Percentiles rank a stretch among this genome's conserved stretches.
These are phyloP conservation scores for Clarias fuscus DNA, from an alignment of 2,797 vertebrate species.

Conservation along the genomic window DNA sequence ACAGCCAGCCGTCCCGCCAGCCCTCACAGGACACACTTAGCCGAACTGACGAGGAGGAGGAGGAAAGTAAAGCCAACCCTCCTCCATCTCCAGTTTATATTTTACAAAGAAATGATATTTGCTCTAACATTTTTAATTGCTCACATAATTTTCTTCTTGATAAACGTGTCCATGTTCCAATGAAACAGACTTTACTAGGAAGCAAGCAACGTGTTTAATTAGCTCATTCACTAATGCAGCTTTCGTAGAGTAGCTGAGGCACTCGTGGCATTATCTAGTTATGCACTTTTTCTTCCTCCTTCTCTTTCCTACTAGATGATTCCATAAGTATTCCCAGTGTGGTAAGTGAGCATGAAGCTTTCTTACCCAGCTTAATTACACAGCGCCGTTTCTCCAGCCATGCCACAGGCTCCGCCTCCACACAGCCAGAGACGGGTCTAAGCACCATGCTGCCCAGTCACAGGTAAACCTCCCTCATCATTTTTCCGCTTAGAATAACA, in stretches of 20 bases:
- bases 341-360: slow-evolving; percentile 97
- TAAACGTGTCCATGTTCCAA: background rate
- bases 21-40: slow-evolving; percentile 97
- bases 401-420: slow-evolving; percentile 82
- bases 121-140: background rate
- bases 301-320: slow-evolving; percentile 76
- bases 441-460: slow-evolving; percentile 93
- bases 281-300: slow-evolving; percentile 12
- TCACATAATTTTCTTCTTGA: background rate
- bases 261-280: background rate
- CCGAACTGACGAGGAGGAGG: slow-evolving; percentile 94
- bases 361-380: slow-evolving; percentile 84
- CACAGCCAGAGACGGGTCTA: slow-evolving; percentile 82
- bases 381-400: slow-evolving; percentile 96
- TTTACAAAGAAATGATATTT: slow-evolving; percentile 1
- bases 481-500: background rate
- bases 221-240: background rate
- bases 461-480: slow-evolving; percentile 79
- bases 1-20: slow-evolving; percentile 95
- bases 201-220: background rate
- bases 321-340: slow-evolving; percentile 98
- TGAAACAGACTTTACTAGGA: background rate
- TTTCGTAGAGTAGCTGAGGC: background rate
- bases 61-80: slow-evolving; percentile 85
- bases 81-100: slow-evolving; percentile 13